Evolutionary conservation across 1,140 invertebrate species (phyloP), one percentile per base, ranked within the genome.

Genomic region (Apocrypta bakeri): DNA sequence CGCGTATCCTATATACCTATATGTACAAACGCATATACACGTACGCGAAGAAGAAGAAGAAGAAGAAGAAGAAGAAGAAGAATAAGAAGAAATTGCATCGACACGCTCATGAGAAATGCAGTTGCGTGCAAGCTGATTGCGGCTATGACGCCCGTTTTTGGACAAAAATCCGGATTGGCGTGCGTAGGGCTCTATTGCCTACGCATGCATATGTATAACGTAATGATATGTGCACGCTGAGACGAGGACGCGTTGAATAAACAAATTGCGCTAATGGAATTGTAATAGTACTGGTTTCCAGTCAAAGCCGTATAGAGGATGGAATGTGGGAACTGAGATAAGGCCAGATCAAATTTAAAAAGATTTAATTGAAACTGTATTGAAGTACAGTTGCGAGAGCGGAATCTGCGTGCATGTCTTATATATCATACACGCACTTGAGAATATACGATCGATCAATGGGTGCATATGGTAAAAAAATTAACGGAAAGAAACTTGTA

Each of bases 71-170:
- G 33, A 40, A 72, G 69, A 24, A 14, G n/a, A 61, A 61, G n/a
- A 61, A 61, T 2, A 61, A 61, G n/a, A 61, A 61, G 27, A 42
- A 56, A 69, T 79, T 78, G 31, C 76, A 79, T 79, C 40, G 64
- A 21, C 11, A 27, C 64, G 66, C 17, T 40, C 40, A 69, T 56
- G 77, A 56, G 66, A 68, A 61, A 75, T 69, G 66, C n/a, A 79
- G 76, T 48, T 79, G 73, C 73, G 61, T 24, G 40, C 33, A 4
- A 12, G 21, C 25, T 69, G 40, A 79, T 69, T 68, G 2, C 24
- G 31, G 64, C 21, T 64, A 69, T 79, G 76, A 79, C 37, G 77
- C 77, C 24, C 31, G n/a, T 56, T 56, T 56, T 56, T 21, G 48
- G 48, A 21, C 3, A 56, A 56, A 56, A 56, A 56, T 56, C 33